A percentile compares a stretch with the other conserved stretches of the same genome.
Evolutionary conservation across 1,140 invertebrate species (phyloP).

Genomic region (Musca domestica): DNA sequence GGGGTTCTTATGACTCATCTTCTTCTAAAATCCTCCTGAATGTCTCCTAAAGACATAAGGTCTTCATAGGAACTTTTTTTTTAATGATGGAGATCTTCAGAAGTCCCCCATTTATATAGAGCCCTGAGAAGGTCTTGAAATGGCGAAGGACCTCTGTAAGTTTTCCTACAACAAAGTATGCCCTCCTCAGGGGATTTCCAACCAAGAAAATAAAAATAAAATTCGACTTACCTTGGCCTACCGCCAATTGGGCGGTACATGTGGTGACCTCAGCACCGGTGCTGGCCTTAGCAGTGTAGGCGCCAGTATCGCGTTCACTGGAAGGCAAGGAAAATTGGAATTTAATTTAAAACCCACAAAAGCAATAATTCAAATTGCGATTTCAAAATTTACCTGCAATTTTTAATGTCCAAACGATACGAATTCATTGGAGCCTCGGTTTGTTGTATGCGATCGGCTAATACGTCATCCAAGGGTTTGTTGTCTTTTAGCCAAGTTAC

Average conservation of each 20-base stretch:
- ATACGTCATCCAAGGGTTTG: conserved; percentile 71
- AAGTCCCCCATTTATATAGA: too few species aligned
- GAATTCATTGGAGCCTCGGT: conserved; percentile 57
- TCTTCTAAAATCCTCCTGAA: too few species aligned
- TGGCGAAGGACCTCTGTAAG: too few species aligned
- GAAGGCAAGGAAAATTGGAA: conserved; percentile 22
- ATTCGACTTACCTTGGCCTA: conserved; percentile 72
- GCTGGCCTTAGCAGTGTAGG: conserved; percentile 88
- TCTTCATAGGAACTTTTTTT: too few species aligned
- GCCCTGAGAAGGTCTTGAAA: too few species aligned
- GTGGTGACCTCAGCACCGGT: conserved; percentile 76
- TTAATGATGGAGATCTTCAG: too few species aligned
- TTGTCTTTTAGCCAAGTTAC: conserved; percentile 91
- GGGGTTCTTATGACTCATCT: too few species aligned
- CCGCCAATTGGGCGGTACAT: conserved; percentile 80
- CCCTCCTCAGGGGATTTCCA: too few species aligned
- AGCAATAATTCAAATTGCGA: neutral
- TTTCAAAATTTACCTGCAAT: conserved; percentile 59
- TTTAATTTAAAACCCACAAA: neutral
- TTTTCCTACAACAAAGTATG: too few species aligned
- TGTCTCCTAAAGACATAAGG: too few species aligned
- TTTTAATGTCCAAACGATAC: conserved; percentile 73
- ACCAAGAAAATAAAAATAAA: neutral
- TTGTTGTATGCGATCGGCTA: conserved; percentile 72
- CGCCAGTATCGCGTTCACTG: conserved; percentile 76